Percentiles rank a stretch among this genome's conserved stretches.
Conservation (phyloP, 2,797 vertebrate species). For the Salmo trutta region DNA sequence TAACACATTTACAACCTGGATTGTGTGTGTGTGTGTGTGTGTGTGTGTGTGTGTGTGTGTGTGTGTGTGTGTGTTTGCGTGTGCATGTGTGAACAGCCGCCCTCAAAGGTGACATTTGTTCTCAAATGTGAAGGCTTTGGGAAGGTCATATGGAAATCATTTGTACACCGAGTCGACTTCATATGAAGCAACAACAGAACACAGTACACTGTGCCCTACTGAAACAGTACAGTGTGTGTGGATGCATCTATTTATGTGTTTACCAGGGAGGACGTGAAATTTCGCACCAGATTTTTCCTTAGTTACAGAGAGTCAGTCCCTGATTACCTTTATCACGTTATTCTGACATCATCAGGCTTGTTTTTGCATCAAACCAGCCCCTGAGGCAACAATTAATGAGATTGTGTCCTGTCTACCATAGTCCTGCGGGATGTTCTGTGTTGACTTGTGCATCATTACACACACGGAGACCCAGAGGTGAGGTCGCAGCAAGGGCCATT, state of each 20-base stretch:
- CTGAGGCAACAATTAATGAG: not conserved
- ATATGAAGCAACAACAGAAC: not conserved
- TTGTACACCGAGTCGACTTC: not conserved
- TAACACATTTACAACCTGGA: not conserved
- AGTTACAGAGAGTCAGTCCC: not conserved
- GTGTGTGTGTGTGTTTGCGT: not conserved
- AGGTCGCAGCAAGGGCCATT: not conserved
- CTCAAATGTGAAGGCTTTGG: conserved; percentile 1
- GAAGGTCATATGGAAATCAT: not conserved
- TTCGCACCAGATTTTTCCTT: not conserved
- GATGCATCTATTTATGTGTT: not conserved
- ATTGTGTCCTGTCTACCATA: not conserved
- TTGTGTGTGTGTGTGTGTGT: too few relatives aligned
- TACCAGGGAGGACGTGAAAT: not conserved
- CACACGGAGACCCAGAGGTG: not conserved
- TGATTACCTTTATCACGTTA: not conserved
- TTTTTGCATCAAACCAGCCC: not conserved
- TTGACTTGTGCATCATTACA: not conserved
- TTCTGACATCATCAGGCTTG: not conserved
- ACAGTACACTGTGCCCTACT: not conserved
- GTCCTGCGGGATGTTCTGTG: not conserved
- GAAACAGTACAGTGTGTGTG: not conserved
- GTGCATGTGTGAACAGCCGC: not conserved
- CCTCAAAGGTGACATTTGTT: conserved; percentile 6
- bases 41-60: not conserved